phyloP scores from a whole-genome alignment of 2,113 vertebrate genomes.

The Acrocephalus kingi region DNA sequence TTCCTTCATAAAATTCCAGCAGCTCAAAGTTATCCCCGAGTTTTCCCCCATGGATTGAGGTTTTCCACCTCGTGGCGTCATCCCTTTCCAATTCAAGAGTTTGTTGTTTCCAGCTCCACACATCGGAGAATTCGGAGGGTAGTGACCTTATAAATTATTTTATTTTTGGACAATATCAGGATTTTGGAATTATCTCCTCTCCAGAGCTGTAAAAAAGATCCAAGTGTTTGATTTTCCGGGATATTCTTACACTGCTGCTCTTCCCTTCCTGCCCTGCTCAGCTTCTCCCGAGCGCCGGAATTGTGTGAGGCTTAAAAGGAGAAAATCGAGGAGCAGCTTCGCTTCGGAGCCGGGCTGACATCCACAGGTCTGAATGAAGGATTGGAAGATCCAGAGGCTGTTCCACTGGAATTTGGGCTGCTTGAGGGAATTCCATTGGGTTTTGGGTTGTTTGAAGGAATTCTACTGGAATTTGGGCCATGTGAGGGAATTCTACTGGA shows the following conservation, averaged over 20 bases:
- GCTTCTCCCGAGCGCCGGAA: not conserved
- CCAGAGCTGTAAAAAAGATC: not conserved
- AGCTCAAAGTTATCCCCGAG: not conserved
- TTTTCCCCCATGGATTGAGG: not conserved
- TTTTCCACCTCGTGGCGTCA: not conserved
- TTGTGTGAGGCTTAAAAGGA: not conserved
- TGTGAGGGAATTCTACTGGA: no score
- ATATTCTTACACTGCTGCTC: not conserved
- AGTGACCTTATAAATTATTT: accelerated
- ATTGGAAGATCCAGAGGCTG: not conserved
- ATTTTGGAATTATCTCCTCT: not conserved
- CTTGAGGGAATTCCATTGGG: no score
- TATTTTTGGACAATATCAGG: no score
- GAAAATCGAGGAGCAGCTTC: not conserved
- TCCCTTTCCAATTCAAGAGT: not conserved
- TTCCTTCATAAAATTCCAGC: not conserved
- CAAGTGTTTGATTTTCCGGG: not conserved
- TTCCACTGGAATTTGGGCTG: no score
- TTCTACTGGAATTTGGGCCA: no score
- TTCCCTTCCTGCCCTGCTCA: not conserved
- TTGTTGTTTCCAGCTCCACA: not conserved
- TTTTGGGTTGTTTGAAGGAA: no score
- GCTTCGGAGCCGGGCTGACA: not conserved
- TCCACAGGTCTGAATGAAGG: not conserved
- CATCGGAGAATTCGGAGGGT: no score